Percentiles rank a stretch among this genome's conserved stretches.
phyloP scores from a whole-genome alignment of 2,797 vertebrate genomes.

The Enteromius mattozi region DNA sequence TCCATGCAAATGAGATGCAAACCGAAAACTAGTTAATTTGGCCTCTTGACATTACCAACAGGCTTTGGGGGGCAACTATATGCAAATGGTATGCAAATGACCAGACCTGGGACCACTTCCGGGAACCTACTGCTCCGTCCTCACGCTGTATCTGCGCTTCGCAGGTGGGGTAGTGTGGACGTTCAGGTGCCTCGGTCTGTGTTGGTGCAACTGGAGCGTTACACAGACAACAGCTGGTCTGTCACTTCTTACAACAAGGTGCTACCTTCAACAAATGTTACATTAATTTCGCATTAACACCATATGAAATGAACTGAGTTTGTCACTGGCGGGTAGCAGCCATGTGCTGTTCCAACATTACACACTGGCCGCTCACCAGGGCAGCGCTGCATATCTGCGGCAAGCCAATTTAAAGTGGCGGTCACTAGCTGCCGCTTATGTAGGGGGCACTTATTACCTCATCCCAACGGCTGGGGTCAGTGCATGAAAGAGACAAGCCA shows the following conservation, averaged over 20 bases:
- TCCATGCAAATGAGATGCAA: slow-evolving; percentile 82
- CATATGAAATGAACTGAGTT: background rate
- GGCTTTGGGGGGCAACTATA: slow-evolving; percentile 70
- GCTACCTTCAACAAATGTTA: slow-evolving; percentile 8
- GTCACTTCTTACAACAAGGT: slow-evolving; percentile 23
- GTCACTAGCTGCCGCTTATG: slow-evolving; percentile 52
- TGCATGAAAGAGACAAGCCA: slow-evolving; percentile 16
- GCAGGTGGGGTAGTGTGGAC: slow-evolving; percentile 7
- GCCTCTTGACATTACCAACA: slow-evolving; percentile 82
- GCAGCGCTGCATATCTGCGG: slow-evolving; percentile 47
- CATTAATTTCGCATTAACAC: slow-evolving; percentile 25
- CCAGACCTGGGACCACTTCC: slow-evolving; percentile 67
- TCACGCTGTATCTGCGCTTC: background rate
- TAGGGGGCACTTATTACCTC: slow-evolving; percentile 58
- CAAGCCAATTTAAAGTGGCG: slow-evolving; percentile 60
- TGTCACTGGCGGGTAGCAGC: background rate
- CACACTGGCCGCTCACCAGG: slow-evolving; percentile 32
- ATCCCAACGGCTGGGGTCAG: slow-evolving; percentile 49
- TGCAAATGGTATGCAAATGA: slow-evolving; percentile 84
- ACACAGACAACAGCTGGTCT: slow-evolving; percentile 36
- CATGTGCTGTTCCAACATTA: slow-evolving; percentile 24
- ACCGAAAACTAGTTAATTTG: slow-evolving; percentile 83
- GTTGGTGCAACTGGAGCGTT: slow-evolving; percentile 18
- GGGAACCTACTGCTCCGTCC: background rate
- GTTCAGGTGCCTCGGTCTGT: slow-evolving; percentile 8